These are phyloP conservation scores for Esox niger DNA, from an alignment of 2,113 vertebrate genomes.

Conservation along the genomic window DNA sequence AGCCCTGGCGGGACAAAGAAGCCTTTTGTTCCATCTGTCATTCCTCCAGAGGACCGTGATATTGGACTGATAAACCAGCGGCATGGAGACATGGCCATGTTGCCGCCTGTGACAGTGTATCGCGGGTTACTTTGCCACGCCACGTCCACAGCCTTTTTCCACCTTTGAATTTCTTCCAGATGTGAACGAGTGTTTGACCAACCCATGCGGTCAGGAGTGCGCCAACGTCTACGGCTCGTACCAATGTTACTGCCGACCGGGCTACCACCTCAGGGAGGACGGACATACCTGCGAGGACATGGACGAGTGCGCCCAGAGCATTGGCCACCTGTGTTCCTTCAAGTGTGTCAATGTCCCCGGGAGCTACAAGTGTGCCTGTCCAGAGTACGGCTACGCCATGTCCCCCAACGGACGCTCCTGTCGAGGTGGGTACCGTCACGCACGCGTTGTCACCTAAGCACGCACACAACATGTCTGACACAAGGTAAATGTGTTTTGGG, in stretches of 20 bases:
- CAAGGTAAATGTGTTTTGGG: conserved; percentile 26
- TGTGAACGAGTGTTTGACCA: conserved; percentile 86
- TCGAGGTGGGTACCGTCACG: conserved; percentile 72
- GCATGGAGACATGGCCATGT: background rate
- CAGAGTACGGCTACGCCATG: conserved; percentile 86
- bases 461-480: background rate
- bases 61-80: conserved; percentile 7
- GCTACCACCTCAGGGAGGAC: conserved; percentile 86
- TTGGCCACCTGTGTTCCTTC: conserved; percentile 86
- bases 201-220: conserved; percentile 90
- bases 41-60: background rate
- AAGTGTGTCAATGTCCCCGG: conserved; percentile 89
- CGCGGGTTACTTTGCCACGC: background rate
- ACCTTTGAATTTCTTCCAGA: conserved; percentile 70
- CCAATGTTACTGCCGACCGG: conserved; percentile 92
- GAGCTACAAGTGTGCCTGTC: conserved; percentile 90
- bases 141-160: background rate
- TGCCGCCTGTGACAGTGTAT: background rate
- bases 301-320: conserved; percentile 85
- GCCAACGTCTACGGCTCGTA: conserved; percentile 93
- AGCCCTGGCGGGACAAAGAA: background rate
- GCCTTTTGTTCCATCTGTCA: background rate
- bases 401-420: conserved; percentile 87
- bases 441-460: background rate
- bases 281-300: conserved; percentile 89